A percentile compares a stretch with the other conserved stretches of the same genome.
phyloP scores from a whole-genome alignment of 2,888 invertebrate species.

The Leucophenga montana region DNA sequence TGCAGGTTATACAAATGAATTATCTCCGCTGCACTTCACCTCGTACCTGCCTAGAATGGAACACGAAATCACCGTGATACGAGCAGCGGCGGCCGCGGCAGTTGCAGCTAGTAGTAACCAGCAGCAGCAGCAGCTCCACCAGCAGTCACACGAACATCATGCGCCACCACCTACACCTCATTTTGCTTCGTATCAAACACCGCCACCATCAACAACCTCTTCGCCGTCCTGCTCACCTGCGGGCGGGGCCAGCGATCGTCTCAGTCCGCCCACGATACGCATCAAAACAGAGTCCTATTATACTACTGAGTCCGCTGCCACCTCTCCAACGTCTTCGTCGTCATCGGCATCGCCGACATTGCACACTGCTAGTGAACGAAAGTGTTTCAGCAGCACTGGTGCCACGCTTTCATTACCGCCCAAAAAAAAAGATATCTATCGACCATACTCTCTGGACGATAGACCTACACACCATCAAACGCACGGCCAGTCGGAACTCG shows the following conservation, averaged over 20 bases:
- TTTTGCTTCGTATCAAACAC: conserved; percentile 69
- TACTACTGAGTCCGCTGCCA: conserved; percentile 23
- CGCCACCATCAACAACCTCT: conserved; percentile 71
- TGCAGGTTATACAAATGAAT: conserved; percentile 84
- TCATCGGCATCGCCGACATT: conserved; percentile 33
- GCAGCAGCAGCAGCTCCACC: conserved; percentile 62
- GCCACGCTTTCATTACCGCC: conserved; percentile 88
- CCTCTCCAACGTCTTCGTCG: conserved; percentile 1
- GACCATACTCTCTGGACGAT: conserved; percentile 87
- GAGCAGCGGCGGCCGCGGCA: conserved; percentile 64
- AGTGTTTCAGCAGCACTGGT: conserved; percentile 90
- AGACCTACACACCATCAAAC: conserved; percentile 72
- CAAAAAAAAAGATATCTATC: conserved; percentile 92
- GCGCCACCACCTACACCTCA: conserved; percentile 44
- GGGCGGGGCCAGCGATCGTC: conserved; percentile 61
- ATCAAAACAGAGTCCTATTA: conserved; percentile 65
- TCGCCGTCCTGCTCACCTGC: conserved; percentile 71
- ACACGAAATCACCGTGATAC: conserved; percentile 77
- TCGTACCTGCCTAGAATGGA: conserved; percentile 80
- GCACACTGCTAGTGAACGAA: conserved; percentile 81
- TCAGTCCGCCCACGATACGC: conserved; percentile 69
- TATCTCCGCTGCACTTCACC: conserved; percentile 84
- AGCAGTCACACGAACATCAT: conserved; percentile 39
- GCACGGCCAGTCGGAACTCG: conserved; percentile 61
- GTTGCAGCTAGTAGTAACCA: conserved; percentile 42